Evolutionary conservation across 2,888 invertebrate species (phyloP).

Genomic region (Diadegma fenestrale): DNA sequence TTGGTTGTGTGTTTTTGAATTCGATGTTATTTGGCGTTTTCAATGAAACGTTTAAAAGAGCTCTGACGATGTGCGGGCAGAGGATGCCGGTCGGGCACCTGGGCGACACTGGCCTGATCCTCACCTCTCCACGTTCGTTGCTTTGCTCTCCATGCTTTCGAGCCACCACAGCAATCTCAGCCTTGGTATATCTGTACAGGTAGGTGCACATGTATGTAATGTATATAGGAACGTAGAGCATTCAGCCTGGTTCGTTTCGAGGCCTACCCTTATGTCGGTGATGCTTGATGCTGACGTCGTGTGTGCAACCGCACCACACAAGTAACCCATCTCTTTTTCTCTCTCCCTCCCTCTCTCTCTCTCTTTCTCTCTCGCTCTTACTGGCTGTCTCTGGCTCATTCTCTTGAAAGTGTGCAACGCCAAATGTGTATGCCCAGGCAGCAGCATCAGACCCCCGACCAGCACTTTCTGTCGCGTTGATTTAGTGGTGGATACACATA

Average conservation of each 20-base stretch:
- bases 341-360: background rate
- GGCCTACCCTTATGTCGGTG: conserved; percentile 61
- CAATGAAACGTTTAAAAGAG: conserved; percentile 13
- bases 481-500: conserved; percentile 65
- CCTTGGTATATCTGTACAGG: conserved; percentile 10
- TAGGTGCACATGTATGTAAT: conserved; percentile 23
- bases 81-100: conserved; percentile 75
- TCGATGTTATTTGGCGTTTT: background rate
- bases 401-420: conserved; percentile 62
- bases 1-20: background rate
- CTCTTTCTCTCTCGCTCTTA: conserved; percentile 4
- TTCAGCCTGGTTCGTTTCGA: conserved; percentile 55
- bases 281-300: conserved; percentile 58
- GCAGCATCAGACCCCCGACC: conserved; percentile 67
- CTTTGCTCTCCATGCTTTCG: conserved; percentile 64
- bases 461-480: conserved; percentile 64
- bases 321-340: conserved; percentile 49
- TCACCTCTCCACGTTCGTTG: conserved; percentile 66
- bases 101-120: conserved; percentile 77
- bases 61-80: conserved; percentile 58
- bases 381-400: conserved; percentile 21
- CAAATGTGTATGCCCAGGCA: conserved; percentile 64
- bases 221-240: conserved; percentile 24
- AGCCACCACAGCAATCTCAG: conserved; percentile 45
- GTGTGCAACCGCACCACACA: conserved; percentile 62